Percentiles rank a stretch among this genome's conserved stretches.
phyloP scores from a whole-genome alignment of 1,140 invertebrate genomes.

The Parapsyche elsis region DNA sequence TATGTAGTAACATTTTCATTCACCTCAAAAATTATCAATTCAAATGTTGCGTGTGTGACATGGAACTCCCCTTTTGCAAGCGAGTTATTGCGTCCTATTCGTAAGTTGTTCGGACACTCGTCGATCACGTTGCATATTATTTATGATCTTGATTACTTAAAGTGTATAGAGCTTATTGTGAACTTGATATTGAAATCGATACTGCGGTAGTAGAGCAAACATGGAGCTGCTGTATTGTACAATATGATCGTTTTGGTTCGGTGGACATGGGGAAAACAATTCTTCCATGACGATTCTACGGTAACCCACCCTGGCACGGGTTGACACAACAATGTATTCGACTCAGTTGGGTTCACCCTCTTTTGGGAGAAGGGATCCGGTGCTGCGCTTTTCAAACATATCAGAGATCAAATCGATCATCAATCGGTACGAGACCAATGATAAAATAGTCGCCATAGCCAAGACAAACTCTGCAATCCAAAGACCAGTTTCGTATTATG shows the following conservation, averaged over 20 bases:
- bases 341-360: neutral
- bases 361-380: neutral
- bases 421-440: constrained; percentile 37
- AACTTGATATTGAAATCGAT: constrained; percentile 35
- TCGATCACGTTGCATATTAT: neutral
- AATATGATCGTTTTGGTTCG: constrained; percentile 9
- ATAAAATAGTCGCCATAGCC: neutral
- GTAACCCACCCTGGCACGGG: constrained; percentile 10
- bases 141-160: too few species aligned
- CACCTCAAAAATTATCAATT: too few species aligned
- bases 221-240: neutral
- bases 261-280: constrained; percentile 12
- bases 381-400: constrained; percentile 37
- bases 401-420: constrained; percentile 44
- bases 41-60: too few species aligned
- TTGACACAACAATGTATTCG: neutral
- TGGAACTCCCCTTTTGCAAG: too few species aligned
- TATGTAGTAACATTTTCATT: too few species aligned
- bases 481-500: neutral
- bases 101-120: neutral
- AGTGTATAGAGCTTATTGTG: neutral
- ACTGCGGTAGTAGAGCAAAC: neutral
- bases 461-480: neutral
- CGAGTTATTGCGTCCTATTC: neutral
- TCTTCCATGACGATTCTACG: constrained; percentile 14